Base-by-base conservation (phyloP, 2,113 vertebrate species). In the Amazona vittata region DNA sequence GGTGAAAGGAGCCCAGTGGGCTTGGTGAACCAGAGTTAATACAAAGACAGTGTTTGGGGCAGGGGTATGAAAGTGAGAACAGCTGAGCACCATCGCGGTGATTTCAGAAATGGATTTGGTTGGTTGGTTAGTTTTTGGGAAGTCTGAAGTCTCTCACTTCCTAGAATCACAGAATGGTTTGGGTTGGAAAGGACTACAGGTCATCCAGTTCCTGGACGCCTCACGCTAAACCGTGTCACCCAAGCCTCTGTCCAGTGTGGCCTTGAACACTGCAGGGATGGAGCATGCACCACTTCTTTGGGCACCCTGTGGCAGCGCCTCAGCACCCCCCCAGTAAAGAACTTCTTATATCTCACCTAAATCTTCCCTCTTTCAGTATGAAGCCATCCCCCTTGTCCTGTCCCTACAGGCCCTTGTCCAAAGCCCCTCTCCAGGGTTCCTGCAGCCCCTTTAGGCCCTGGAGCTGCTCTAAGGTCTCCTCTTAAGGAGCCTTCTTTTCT, bases 1-100 rank as follows among this genome's bases (percentile, higher is more conserved):
- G 41, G 46, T n/a, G 50, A n/a, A 75, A 35, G 57, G 78, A 93
- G 39, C 6, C 33, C 26, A 21, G 70, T 62, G 78, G 75, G 85
- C 82, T 93, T 95, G 76, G 47, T 1, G 35, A 94, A 80, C 79
- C 39, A 78, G 93, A 96, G 90, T 18, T 90, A 96, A 88, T 70
- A 77, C 31, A 89, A 86, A 59, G 43, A 29, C 33, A 39, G 22
- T 59, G 85, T 84, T 53, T 68, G 73, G 69, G 83, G 43, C 83
- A 69, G 0, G 0, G n/a, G 41, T 59, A 9, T 59, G 47, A 70
- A 86, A 93, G 73, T 70, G n/a, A 69, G 70, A 90, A 86, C 67
- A 65, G 82, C 73, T 85, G 70, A 93, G 24, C 1, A 3, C 78
- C 64, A 33, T 28, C 71, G 62, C 15, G 47, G 79, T 93, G 39